Percentiles rank a stretch among this genome's conserved stretches.
These are phyloP conservation scores for Morpho deidamia DNA, from an alignment of 2,888 invertebrate genomes.

Conservation along the genomic window DNA sequence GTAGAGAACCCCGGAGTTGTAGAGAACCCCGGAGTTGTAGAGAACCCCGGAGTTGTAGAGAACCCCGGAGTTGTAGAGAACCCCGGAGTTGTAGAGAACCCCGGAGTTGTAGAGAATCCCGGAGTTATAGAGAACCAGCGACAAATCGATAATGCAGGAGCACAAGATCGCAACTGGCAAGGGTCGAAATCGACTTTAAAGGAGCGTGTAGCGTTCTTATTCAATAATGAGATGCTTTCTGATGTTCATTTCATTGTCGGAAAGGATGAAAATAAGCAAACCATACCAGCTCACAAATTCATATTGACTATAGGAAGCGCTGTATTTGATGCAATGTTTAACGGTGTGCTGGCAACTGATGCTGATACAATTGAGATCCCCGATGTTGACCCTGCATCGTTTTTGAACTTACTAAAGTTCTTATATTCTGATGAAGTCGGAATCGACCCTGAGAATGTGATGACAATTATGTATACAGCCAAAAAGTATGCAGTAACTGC, in stretches of 20 bases:
- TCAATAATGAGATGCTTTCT: conserved; percentile 70
- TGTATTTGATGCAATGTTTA: conserved; percentile 93
- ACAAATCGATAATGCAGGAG: conserved; percentile 60
- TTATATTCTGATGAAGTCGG: conserved; percentile 90
- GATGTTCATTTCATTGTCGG: conserved; percentile 91
- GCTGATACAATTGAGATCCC: conserved; percentile 87
- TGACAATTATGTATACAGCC: conserved; percentile 91
- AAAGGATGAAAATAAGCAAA: conserved; percentile 81
- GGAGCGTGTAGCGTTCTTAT: conserved; percentile 83
- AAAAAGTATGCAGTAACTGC: conserved; percentile 93
- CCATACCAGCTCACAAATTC: conserved; percentile 89
- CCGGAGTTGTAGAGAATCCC: conserved; percentile 46
- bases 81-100: conserved; percentile 57
- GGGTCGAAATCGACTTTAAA: conserved; percentile 86
- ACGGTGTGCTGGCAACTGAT: conserved; percentile 84
- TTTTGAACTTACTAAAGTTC: conserved; percentile 84
- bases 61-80: too few species aligned
- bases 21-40: too few species aligned
- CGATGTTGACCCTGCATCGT: conserved; percentile 90
- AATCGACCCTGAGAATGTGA: conserved; percentile 91
- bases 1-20: too few species aligned
- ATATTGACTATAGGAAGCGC: conserved; percentile 89
- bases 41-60: too few species aligned
- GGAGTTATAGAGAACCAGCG: conserved; percentile 63
- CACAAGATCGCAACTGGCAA: conserved; percentile 82